Evolutionary conservation across 2,888 invertebrate species (phyloP).

Genomic region (Iphiclides podalirius): DNA sequence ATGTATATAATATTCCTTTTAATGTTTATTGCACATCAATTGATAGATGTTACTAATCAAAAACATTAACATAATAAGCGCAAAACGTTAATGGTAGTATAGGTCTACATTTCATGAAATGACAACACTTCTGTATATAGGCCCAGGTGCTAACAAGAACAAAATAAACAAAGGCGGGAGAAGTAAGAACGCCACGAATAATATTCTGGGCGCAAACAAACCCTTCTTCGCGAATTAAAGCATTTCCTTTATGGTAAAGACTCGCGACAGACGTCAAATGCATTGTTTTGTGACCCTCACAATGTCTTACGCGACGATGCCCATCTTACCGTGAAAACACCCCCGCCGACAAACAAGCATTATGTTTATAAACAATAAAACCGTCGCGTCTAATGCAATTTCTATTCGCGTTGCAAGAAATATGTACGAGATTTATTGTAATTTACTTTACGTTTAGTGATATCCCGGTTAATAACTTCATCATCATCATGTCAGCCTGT

Average conservation of each 20-base stretch:
- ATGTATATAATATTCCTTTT: no score
- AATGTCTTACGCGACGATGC: constrained; percentile 34
- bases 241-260: constrained; percentile 42
- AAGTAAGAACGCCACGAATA: constrained; percentile 40
- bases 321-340: constrained; percentile 28
- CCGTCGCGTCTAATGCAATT: not conserved
- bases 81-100: no score
- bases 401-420: no score
- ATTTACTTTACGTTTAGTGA: no score
- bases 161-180: constrained; percentile 34
- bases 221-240: constrained; percentile 45
- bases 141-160: constrained; percentile 9
- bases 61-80: no score
- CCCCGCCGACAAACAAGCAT: constrained; percentile 15
- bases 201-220: constrained; percentile 37
- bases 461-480: no score
- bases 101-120: no score
- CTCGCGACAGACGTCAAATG: constrained; percentile 41
- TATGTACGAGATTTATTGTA: no score
- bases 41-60: no score
- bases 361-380: constrained; percentile 20
- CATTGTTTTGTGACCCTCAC: constrained; percentile 39
- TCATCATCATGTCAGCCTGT: no score
- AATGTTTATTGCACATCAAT: no score
- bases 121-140: no score